Evolutionary conservation across 2,888 invertebrate genomes (phyloP).

Genomic region (Lochmaea capreae): DNA sequence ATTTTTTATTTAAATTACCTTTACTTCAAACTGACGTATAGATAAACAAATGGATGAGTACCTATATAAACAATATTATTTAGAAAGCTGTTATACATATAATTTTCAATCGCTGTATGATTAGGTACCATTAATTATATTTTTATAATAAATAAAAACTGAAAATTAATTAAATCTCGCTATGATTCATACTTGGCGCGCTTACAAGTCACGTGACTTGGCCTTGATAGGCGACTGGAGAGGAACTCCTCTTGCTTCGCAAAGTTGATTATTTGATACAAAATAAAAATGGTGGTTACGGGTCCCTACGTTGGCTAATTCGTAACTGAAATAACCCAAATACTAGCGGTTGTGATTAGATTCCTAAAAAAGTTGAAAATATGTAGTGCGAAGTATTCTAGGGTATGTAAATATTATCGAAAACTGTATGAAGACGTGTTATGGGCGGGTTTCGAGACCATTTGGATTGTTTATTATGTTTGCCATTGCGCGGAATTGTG

Average conservation of each 20-base stretch:
- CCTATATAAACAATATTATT: neutral
- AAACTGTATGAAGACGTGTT: conserved; percentile 46
- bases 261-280: conserved; percentile 48
- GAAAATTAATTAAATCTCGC: conserved; percentile 12
- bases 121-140: neutral
- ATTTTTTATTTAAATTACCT: too few species aligned
- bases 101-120: neutral
- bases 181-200: conserved; percentile 56
- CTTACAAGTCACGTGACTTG: conserved; percentile 53
- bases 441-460: conserved; percentile 56
- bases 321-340: conserved; percentile 50
- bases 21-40: neutral
- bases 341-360: conserved; percentile 49
- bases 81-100: neutral
- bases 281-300: conserved; percentile 62
- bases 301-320: conserved; percentile 51
- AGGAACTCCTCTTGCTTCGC: conserved; percentile 36
- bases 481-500: conserved; percentile 55
- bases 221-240: conserved; percentile 53
- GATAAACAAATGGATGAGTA: neutral
- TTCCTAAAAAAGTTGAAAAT: conserved; percentile 41
- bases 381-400: conserved; percentile 44
- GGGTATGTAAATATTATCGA: conserved; percentile 45
- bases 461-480: conserved; percentile 50
- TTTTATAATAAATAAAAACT: neutral